Conservation (phyloP, 2,113 vertebrate species). For the Probosciger aterrimus region DNA sequence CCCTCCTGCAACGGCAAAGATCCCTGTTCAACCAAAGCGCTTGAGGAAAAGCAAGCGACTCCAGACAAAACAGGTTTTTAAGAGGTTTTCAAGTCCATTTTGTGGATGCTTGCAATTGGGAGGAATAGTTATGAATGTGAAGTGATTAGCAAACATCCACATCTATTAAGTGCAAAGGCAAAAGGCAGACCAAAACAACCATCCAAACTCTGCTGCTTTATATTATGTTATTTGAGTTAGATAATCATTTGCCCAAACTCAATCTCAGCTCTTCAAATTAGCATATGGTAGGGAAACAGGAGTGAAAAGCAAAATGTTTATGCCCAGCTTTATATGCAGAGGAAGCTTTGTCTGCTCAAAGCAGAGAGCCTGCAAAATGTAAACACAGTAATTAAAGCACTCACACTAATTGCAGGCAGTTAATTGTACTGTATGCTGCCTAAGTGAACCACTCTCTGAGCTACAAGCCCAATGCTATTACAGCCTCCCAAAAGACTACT, state of each 20-base stretch:
- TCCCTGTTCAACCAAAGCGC: neutral
- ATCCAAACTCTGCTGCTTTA: neutral
- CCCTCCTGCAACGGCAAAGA: neutral
- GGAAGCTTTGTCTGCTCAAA: neutral
- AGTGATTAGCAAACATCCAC: neutral
- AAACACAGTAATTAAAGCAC: constrained; percentile 50
- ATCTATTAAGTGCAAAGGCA: neutral
- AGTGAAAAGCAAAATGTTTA: neutral
- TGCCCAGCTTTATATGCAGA: neutral
- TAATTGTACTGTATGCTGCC: constrained; percentile 23
- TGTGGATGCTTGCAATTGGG: neutral
- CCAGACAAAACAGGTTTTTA: neutral
- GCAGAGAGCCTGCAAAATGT: neutral
- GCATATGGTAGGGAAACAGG: neutral
- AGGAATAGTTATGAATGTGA: neutral
- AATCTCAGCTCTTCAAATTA: neutral
- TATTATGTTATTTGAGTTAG: neutral
- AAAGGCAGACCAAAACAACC: neutral
- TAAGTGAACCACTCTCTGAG: neutral
- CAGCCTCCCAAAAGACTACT: neutral
- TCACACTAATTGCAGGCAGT: constrained; percentile 34
- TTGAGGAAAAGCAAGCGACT: neutral
- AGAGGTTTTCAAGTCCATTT: neutral
- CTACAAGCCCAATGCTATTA: neutral
- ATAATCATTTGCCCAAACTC: neutral